These are phyloP conservation scores for Ceratosolen solmsi DNA, from an alignment of 1,140 invertebrate species.

Conservation along the genomic window DNA sequence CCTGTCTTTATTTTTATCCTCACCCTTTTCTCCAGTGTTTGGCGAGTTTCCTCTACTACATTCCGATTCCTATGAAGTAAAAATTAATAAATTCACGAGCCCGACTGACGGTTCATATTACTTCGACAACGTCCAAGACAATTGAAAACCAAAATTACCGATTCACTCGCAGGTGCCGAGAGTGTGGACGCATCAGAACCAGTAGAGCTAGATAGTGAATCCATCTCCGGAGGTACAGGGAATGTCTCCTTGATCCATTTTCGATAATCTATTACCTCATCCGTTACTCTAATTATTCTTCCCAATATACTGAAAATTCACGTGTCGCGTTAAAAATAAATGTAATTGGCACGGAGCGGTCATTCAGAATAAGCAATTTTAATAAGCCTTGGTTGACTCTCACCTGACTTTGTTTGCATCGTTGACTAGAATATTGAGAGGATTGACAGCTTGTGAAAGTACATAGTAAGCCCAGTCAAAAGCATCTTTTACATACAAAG, in stretches of 20 bases:
- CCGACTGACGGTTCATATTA: not conserved
- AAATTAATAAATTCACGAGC: not conserved
- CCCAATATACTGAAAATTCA: conserved; percentile 82
- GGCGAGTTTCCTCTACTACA: conserved; percentile 73
- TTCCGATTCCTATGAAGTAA: conserved; percentile 69
- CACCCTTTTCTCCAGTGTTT: conserved; percentile 66
- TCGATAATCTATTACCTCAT: conserved; percentile 94
- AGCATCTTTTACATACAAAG: conserved; percentile 91
- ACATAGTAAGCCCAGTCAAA: conserved; percentile 96
- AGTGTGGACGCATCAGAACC: conserved; percentile 72
- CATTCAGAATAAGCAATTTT: not conserved
- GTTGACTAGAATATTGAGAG: conserved; percentile 75
- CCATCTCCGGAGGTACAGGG: conserved; percentile 66
- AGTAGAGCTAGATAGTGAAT: conserved; percentile 71
- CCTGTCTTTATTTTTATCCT: conserved; percentile 68
- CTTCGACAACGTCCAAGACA: too few species aligned
- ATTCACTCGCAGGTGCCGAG: conserved; percentile 72
- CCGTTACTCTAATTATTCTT: conserved; percentile 92
- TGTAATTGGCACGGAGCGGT: not conserved
- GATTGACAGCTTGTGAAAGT: conserved; percentile 86
- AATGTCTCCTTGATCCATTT: conserved; percentile 82
- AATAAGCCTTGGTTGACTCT: too few species aligned
- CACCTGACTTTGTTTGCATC: conserved; percentile 75
- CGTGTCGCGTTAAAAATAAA: too few species aligned
- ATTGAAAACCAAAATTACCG: conserved; percentile 61